Evolutionary conservation across 2,797 vertebrate genomes (phyloP).

Genomic region (Enoplosus armatus): DNA sequence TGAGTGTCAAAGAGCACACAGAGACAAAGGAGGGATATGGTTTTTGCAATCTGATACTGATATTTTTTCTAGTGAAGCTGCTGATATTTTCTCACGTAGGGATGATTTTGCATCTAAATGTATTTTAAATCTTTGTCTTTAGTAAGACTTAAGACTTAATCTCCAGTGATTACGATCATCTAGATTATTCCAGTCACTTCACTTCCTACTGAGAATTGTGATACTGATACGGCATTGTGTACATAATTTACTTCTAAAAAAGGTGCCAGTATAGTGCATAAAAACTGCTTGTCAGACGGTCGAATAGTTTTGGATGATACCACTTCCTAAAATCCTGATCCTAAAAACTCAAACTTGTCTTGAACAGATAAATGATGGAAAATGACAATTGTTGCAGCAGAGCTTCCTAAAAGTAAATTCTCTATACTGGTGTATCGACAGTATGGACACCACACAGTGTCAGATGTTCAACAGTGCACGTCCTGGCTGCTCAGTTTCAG

Average conservation of each 20-base stretch:
- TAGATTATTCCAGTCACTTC: neutral
- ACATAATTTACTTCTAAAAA: neutral
- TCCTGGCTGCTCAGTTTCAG: constrained; percentile 49
- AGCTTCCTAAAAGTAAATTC: neutral
- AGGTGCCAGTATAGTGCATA: neutral
- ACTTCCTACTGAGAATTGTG: neutral
- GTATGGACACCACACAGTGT: constrained; percentile 9
- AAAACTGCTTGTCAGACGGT: neutral
- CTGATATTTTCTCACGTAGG: neutral
- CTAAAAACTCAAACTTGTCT: neutral
- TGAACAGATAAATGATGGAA: neutral
- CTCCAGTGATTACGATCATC: neutral
- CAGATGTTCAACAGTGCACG: constrained; percentile 38
- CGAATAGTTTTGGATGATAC: too few relatives aligned
- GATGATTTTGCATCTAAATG: neutral
- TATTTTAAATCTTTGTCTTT: neutral
- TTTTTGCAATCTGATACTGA: neutral
- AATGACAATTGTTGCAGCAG: neutral
- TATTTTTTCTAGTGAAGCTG: neutral
- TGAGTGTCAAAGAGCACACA: neutral
- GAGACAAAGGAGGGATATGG: neutral
- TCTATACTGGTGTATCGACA: neutral
- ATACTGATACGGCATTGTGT: neutral
- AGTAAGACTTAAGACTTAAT: neutral
- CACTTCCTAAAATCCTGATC: neutral